Percentiles rank a stretch among this genome's conserved stretches.
phyloP scores from a whole-genome alignment of 2,797 vertebrate genomes.

The Sparus aurata region DNA sequence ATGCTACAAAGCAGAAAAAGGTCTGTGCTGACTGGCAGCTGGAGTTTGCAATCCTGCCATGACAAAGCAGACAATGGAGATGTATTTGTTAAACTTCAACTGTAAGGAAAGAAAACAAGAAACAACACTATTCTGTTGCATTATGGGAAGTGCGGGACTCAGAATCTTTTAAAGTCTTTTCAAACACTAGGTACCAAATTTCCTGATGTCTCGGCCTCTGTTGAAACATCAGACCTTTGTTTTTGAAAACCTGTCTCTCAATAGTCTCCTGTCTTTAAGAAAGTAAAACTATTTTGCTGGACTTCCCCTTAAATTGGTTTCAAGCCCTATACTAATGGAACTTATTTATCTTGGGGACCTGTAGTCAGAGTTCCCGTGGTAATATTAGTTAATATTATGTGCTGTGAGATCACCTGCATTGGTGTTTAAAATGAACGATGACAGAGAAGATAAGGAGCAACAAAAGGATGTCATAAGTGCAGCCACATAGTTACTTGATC shows the following conservation, averaged over 20 bases:
- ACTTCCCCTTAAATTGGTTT: neutral
- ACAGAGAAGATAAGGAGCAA: no score
- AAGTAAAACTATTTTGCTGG: neutral
- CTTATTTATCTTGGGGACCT: no score
- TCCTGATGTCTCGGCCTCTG: neutral
- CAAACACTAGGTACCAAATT: neutral
- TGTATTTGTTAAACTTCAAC: neutral
- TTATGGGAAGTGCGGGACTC: conserved; percentile 2
- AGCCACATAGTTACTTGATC: no score
- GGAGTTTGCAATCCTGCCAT: neutral
- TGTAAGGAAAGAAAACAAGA: no score
- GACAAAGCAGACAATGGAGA: neutral
- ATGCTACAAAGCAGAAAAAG: conserved; percentile 54
- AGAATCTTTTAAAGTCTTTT: neutral
- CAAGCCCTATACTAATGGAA: no score
- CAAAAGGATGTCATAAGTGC: no score
- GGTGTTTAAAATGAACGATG: no score
- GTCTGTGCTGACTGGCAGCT: conserved; percentile 18
- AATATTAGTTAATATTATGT: no score
- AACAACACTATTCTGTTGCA: neutral
- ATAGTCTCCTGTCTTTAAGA: neutral
- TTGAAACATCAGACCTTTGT: neutral
- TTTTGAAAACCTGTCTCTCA: neutral
- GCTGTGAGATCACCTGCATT: no score
- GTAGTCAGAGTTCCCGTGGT: no score